Percentiles rank a stretch among this genome's conserved stretches.
These are phyloP conservation scores for Poecilus cupreus DNA, from an alignment of 2,888 invertebrate species.

Conservation along the genomic window DNA sequence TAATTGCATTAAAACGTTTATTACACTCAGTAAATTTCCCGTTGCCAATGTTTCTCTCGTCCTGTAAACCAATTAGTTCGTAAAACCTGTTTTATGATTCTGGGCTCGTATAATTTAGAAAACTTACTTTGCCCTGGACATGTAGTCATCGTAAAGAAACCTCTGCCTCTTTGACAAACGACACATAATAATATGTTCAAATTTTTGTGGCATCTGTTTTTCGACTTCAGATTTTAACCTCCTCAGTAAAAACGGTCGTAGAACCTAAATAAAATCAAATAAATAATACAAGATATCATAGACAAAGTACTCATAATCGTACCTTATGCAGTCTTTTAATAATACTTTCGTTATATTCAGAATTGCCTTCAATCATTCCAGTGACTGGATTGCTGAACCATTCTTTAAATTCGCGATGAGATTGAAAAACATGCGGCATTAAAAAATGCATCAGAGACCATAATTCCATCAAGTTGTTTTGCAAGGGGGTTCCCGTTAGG, in stretches of 20 bases:
- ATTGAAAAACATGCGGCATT: conserved; percentile 97
- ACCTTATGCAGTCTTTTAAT: conserved; percentile 94
- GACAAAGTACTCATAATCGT: conserved; percentile 60
- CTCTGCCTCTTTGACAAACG: conserved; percentile 96
- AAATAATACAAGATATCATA: neutral
- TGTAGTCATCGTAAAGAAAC: conserved; percentile 98
- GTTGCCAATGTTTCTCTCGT: conserved; percentile 94
- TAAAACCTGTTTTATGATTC: too few relatives aligned
- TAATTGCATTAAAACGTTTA: conserved; percentile 97
- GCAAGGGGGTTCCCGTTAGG: conserved; percentile 95
- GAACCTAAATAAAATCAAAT: conserved; percentile 78
- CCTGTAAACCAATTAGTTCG: conserved; percentile 73
- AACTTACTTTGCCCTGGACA: conserved; percentile 94
- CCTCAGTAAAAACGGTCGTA: conserved; percentile 94
- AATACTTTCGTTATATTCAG: conserved; percentile 92
- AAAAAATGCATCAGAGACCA: conserved; percentile 99
- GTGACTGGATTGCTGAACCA: conserved; percentile 99
- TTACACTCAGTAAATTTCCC: conserved; percentile 95
- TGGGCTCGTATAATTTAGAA: conserved; percentile 41
- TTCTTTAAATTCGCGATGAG: conserved; percentile 96
- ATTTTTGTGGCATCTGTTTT: conserved; percentile 97
- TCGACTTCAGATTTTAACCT: conserved; percentile 96
- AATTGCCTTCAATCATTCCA: conserved; percentile 95
- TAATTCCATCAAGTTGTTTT: conserved; percentile 96
- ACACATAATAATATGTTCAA: conserved; percentile 96